phyloP scores from a whole-genome alignment of 2,797 vertebrate species.

The Forpus xanthops region DNA sequence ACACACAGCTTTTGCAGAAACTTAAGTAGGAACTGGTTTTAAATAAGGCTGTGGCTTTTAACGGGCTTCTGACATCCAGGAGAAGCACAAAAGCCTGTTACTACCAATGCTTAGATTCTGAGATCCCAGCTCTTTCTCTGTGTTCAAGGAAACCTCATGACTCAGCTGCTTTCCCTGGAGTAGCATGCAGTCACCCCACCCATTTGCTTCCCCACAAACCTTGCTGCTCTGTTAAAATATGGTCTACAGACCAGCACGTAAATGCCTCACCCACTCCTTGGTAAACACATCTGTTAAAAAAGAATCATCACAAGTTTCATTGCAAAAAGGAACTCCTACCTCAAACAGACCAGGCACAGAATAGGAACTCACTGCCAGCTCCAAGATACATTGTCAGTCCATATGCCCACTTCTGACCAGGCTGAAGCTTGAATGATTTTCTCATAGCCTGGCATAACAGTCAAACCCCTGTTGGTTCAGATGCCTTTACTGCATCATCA shows the following conservation, averaged over 20 bases:
- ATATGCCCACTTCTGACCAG: not conserved
- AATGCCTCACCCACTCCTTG: not conserved
- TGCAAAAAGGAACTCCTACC: not conserved
- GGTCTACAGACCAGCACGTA: not conserved
- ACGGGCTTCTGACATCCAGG: not conserved
- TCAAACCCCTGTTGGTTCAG: not conserved
- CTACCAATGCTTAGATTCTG: not conserved
- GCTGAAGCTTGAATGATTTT: not conserved
- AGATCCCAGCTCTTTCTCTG: not conserved
- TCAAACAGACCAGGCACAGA: not conserved
- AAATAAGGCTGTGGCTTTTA: not conserved
- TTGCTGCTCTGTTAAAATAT: not conserved
- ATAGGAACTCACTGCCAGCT: not conserved
- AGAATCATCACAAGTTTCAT: not conserved
- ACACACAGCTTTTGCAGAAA: not conserved
- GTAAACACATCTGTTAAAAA: slow-evolving; percentile 7
- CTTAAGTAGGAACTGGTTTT: not conserved
- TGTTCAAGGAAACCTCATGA: slow-evolving; percentile 27
- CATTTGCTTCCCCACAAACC: slow-evolving; percentile 31
- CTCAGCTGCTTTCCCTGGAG: slow-evolving; percentile 50
- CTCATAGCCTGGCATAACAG: not conserved
- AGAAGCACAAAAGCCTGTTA: not conserved
- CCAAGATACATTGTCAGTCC: not conserved
- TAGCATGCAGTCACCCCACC: slow-evolving; percentile 37
- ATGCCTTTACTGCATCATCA: not conserved